These are phyloP conservation scores for Epinephelus lanceolatus DNA, from an alignment of 2,113 vertebrate genomes.

Conservation along the genomic window DNA sequence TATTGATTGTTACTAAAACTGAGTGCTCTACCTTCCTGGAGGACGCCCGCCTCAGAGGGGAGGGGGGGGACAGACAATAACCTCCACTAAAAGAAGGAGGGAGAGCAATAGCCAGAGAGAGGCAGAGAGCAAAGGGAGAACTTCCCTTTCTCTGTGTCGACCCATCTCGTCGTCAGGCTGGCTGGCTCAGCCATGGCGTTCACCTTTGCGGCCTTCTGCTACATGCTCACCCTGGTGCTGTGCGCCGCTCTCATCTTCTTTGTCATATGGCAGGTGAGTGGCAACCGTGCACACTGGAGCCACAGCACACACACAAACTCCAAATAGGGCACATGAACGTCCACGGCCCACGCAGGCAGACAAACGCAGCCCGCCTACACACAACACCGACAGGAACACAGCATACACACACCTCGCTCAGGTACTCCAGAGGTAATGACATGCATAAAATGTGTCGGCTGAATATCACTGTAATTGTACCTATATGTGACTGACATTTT, in stretches of 20 bases:
- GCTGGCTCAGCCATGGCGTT: slow-evolving; percentile 91
- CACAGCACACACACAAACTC: slow-evolving; percentile 7
- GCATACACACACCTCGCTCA: slow-evolving; percentile 17
- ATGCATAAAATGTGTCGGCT: slow-evolving; percentile 33
- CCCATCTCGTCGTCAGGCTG: slow-evolving; percentile 72
- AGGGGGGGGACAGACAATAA: slow-evolving; percentile 34
- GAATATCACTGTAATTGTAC: background rate
- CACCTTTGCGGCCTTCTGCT: slow-evolving; percentile 98
- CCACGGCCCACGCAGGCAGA: slow-evolving; percentile 63
- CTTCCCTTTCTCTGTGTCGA: slow-evolving; percentile 72
- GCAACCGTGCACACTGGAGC: background rate
- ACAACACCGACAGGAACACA: slow-evolving; percentile 31
- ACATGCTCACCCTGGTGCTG: slow-evolving; percentile 97
- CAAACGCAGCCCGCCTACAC: slow-evolving; percentile 66
- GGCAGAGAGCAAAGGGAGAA: slow-evolving; percentile 52
- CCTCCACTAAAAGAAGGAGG: slow-evolving; percentile 37
- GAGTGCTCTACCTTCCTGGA: slow-evolving; percentile 56
- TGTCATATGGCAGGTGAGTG: slow-evolving; percentile 98
- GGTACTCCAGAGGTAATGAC: slow-evolving; percentile 28
- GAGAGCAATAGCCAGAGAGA: slow-evolving; percentile 31
- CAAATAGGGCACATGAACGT: slow-evolving; percentile 23
- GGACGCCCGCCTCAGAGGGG: background rate
- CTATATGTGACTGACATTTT: slow-evolving; percentile 4
- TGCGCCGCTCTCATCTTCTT: slow-evolving; percentile 98
- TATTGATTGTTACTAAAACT: slow-evolving; percentile 61